A percentile compares a stretch with the other conserved stretches of the same genome.
Evolutionary conservation across 2,888 invertebrate genomes (phyloP).

Genomic region (Elysia crispata): DNA sequence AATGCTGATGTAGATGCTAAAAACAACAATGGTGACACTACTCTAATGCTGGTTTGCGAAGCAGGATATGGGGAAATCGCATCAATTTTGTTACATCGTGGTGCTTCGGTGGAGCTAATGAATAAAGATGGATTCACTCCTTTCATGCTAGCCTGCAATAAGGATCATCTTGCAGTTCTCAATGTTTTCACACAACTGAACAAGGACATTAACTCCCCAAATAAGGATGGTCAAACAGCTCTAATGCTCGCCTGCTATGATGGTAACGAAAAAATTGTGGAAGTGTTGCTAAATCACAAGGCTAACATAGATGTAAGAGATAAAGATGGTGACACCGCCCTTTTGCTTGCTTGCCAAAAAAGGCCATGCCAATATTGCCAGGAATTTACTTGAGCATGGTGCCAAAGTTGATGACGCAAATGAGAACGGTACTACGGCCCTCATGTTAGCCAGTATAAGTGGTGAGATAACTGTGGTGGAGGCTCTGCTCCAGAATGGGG

Average conservation of each 20-base stretch:
- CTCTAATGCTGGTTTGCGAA: slow-evolving; percentile 61
- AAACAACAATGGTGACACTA: slow-evolving; percentile 57
- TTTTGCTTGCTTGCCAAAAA: not conserved
- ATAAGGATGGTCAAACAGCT: slow-evolving; percentile 60
- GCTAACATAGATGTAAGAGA: not conserved
- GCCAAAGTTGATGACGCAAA: not conserved
- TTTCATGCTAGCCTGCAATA: too few species aligned
- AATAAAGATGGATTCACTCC: slow-evolving; percentile 56
- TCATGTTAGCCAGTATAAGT: not conserved
- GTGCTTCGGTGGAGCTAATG: slow-evolving; percentile 59
- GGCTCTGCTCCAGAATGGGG: slow-evolving; percentile 59
- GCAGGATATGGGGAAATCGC: slow-evolving; percentile 58
- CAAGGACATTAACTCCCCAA: slow-evolving; percentile 56
- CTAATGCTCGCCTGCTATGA: slow-evolving; percentile 59
- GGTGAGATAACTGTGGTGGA: slow-evolving; percentile 57
- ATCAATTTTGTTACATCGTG: slow-evolving; percentile 56
- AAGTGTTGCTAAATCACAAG: slow-evolving; percentile 44
- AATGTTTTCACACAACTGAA: too few species aligned
- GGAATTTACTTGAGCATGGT: not conserved
- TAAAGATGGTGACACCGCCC: not conserved
- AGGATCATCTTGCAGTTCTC: too few species aligned
- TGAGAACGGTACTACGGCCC: not conserved
- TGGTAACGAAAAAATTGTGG: slow-evolving; percentile 58
- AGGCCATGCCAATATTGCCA: not conserved
- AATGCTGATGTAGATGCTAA: slow-evolving; percentile 60